Percentiles rank a stretch among this genome's conserved stretches.
phyloP scores from a whole-genome alignment of 2,888 invertebrate species.

The Agriopis leucophaearia region DNA sequence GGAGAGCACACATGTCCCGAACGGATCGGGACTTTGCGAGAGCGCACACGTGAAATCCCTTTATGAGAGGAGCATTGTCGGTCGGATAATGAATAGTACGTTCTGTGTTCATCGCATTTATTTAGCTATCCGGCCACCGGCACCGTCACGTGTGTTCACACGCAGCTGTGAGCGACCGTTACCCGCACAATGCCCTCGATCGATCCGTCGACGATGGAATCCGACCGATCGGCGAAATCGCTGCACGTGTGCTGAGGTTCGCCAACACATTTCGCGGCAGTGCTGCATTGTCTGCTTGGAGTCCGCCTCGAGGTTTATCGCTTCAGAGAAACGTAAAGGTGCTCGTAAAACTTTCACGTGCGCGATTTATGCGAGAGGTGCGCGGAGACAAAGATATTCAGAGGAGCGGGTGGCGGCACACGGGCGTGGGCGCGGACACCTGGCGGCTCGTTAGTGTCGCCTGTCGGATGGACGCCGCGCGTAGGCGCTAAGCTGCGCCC shows the following conservation, averaged over 20 bases:
- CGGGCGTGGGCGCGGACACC: conserved; percentile 81
- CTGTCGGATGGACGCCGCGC: conserved; percentile 63
- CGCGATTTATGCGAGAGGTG: conserved; percentile 80
- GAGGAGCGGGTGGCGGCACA: conserved; percentile 68
- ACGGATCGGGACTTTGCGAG: conserved; percentile 84
- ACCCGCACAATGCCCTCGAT: conserved; percentile 86
- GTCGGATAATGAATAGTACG: conserved; percentile 83
- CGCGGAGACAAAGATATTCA: conserved; percentile 80
- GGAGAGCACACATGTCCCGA: conserved; percentile 85
- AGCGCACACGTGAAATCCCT: conserved; percentile 85
- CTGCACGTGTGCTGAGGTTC: conserved; percentile 76
- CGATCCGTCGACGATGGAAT: conserved; percentile 81
- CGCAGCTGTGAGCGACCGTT: conserved; percentile 86
- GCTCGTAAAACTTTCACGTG: conserved; percentile 85
- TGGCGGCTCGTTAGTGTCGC: conserved; percentile 83
- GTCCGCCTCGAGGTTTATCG: conserved; percentile 70
- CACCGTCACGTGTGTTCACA: conserved; percentile 80
- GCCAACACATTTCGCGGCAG: conserved; percentile 74
- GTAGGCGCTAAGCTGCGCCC: conserved; percentile 55
- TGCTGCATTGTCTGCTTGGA: conserved; percentile 75
- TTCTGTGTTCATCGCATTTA: conserved; percentile 78
- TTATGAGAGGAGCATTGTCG: conserved; percentile 84
- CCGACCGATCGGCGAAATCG: conserved; percentile 81
- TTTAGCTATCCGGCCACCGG: conserved; percentile 85
- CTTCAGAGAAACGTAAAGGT: conserved; percentile 81